A percentile compares a stretch with the other conserved stretches of the same genome.
phyloP scores from a whole-genome alignment of 92 coral and sea anemone genomes.

The Paramuricea clavata region DNA sequence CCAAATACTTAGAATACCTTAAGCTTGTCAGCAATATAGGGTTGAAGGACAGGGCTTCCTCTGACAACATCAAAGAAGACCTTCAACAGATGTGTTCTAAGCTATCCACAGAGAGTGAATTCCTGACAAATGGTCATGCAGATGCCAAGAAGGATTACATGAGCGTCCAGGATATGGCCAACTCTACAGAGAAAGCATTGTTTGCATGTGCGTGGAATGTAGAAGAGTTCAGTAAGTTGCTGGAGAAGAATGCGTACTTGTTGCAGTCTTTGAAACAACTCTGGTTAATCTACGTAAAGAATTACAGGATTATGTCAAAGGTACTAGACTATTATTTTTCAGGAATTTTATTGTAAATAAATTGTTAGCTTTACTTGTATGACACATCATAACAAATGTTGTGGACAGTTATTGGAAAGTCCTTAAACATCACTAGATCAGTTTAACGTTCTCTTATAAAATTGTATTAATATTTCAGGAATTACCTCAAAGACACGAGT shows the following conservation, averaged over 20 bases:
- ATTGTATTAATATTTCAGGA: too few species aligned
- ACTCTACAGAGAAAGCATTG: conserved; percentile 64
- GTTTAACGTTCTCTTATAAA: background rate
- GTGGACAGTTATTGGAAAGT: too few species aligned
- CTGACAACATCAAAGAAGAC: conserved; percentile 40
- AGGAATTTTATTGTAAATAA: too few species aligned
- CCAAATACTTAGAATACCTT: conserved; percentile 36
- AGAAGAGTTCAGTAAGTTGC: conserved; percentile 55
- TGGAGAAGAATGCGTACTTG: conserved; percentile 51
- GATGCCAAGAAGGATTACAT: conserved; percentile 42
- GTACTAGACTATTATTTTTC: too few species aligned
- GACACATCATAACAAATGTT: too few species aligned
- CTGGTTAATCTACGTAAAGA: background rate
- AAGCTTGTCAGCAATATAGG: conserved; percentile 47
- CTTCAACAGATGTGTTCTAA: conserved; percentile 31
- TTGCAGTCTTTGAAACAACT: background rate
- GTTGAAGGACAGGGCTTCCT: conserved; percentile 37
- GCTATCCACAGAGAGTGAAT: conserved; percentile 22
- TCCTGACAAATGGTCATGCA: conserved; percentile 33
- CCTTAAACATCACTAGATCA: too few species aligned
- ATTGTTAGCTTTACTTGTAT: too few species aligned
- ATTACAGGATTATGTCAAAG: background rate
- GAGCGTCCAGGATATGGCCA: conserved; percentile 1
- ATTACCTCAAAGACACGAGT: background rate
- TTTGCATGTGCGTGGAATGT: conserved; percentile 73